Base-by-base conservation (phyloP, 2,797 vertebrate genomes). In the Gila robusta region DNA sequence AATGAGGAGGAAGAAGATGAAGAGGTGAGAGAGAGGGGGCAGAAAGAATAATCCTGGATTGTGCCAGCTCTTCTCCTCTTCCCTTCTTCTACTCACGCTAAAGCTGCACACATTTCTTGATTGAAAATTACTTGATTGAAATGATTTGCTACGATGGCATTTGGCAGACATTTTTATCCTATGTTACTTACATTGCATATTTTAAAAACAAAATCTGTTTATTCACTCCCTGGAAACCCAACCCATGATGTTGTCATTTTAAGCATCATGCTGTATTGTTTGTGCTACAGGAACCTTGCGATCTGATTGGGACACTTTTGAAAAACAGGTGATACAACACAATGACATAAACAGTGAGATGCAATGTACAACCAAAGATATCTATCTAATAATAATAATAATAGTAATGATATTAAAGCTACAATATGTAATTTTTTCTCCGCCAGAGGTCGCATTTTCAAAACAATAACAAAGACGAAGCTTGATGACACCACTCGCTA, bases 1-100 rank as follows among this genome's bases (percentile, higher is more conserved):
- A 76, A 79, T 74, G 26, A 82, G 26, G 78, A 90, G 85, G 41
- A 56, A 56, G 49, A 52, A 28, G 82, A 82, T 59, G 32, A 59
- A 73, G 44, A 70, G 66, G 71, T 71, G 26, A 69, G 79, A 41
- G 28, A 67, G 21, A 47, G 6, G 44, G 17, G 71, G 35, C 10
- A 10, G 26, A 88, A 76, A 89, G 87, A 88, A 71, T 72, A 41
- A 62, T 37, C 26, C 39, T 49, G 54, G 26, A 64, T 64, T 17
- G n/a, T 47, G 54, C 39, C 39, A 74, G 41, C 41, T 52, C 44
- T 64, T 79, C 16, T 56, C 21, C 54, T 56, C 17, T 19, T 49
- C 16, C 23, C 35, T 54, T 78, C 8, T 7, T 41, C 28, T 28
- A 17, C 19, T 70, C 69, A 12, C 9, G 10, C 37, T 70, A 11